phyloP scores from a whole-genome alignment of 2,113 vertebrate genomes.

The Chauna torquata region DNA sequence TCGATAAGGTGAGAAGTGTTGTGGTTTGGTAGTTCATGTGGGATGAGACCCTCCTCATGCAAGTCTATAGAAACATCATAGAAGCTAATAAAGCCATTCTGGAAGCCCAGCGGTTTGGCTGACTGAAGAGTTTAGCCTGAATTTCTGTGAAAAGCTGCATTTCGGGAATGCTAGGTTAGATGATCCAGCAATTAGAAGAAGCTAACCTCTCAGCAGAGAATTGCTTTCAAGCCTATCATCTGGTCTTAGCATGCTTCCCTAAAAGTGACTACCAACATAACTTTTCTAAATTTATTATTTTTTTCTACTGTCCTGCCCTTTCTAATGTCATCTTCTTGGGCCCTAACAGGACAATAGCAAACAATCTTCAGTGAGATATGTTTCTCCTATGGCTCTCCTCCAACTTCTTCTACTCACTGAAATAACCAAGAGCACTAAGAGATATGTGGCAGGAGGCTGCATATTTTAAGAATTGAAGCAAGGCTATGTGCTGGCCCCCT shows the following conservation, averaged over 20 bases:
- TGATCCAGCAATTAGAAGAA: not conserved
- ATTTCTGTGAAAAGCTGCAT: not conserved
- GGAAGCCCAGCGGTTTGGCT: not conserved
- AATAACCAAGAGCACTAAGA: not conserved
- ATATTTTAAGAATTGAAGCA: not conserved
- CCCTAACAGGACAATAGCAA: not conserved
- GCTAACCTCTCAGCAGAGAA: not conserved
- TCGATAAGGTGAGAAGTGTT: not conserved
- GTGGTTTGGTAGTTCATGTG: rapidly evolving
- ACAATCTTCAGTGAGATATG: not conserved
- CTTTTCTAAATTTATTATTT: not conserved
- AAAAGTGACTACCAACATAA: not conserved
- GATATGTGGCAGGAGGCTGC: not conserved
- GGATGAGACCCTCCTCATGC: not conserved
- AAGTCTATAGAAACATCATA: not conserved
- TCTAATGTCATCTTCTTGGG: not conserved
- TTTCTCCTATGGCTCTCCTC: not conserved
- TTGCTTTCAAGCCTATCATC: not conserved
- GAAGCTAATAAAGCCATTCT: not conserved
- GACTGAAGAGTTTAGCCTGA: not conserved
- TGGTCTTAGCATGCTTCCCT: not conserved
- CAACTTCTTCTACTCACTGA: not conserved
- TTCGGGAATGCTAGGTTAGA: not conserved
- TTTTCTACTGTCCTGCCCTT: not conserved
- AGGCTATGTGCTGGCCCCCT: not conserved